Evolutionary conservation across 2,888 invertebrate genomes (phyloP).

Genomic region (Conus canariensis): DNA sequence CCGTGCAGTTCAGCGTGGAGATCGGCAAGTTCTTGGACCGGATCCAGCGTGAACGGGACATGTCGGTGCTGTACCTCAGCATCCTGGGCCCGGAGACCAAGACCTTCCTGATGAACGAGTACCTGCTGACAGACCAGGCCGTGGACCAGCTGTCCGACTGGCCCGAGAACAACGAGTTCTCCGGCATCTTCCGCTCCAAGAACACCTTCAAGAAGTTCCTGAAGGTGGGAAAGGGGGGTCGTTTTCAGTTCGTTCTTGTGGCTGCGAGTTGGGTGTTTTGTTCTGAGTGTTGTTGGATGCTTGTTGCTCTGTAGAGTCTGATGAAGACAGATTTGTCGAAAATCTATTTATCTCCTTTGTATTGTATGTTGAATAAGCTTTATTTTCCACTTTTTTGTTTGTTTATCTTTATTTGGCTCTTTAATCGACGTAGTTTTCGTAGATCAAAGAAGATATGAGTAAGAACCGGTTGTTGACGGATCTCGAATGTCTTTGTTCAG

Average conservation of each 20-base stretch:
- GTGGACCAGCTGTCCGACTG: slow-evolving; percentile 62
- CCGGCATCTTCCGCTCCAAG: slow-evolving; percentile 61
- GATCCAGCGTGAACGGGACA: slow-evolving; percentile 66
- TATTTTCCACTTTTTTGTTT: too few relatives aligned
- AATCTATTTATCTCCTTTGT: too few relatives aligned
- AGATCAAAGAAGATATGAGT: too few relatives aligned
- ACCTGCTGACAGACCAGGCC: slow-evolving; percentile 62
- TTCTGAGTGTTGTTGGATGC: neutral
- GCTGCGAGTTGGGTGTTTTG: neutral
- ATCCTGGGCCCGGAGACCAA: slow-evolving; percentile 65
- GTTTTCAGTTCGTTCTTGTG: neutral
- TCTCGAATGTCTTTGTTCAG: too few relatives aligned
- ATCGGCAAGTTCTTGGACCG: slow-evolving; percentile 66
- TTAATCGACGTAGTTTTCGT: too few relatives aligned
- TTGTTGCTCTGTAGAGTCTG: neutral
- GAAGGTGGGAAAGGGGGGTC: neutral
- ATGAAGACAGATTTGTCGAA: too few relatives aligned
- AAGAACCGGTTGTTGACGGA: too few relatives aligned
- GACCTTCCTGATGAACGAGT: slow-evolving; percentile 61
- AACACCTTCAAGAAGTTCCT: slow-evolving; percentile 64
- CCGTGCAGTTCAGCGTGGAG: slow-evolving; percentile 67
- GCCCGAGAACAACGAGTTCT: slow-evolving; percentile 60
- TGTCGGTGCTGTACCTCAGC: slow-evolving; percentile 65
- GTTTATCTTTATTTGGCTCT: too few relatives aligned
- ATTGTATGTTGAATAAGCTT: too few relatives aligned